Percentiles rank a stretch among this genome's conserved stretches.
Conservation (phyloP, 2,113 vertebrate genomes). For the Urocolius indicus region DNA sequence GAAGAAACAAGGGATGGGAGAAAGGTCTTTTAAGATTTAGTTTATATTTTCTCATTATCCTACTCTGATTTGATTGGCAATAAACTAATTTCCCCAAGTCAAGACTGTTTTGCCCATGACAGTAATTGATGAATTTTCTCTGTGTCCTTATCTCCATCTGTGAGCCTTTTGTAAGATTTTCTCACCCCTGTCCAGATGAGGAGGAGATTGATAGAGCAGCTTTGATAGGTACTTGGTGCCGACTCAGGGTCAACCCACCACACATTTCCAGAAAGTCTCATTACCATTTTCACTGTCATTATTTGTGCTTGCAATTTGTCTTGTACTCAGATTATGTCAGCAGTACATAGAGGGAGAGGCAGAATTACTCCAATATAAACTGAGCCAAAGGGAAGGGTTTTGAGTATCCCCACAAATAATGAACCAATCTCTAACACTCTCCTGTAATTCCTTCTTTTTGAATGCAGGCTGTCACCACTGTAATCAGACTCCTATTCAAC, state of each 20-base stretch:
- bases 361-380: background rate
- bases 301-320: background rate
- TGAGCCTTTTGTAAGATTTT: background rate
- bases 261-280: background rate
- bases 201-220: fast-evolving
- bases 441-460: background rate
- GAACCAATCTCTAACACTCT: background rate
- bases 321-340: background rate
- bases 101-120: fast-evolving
- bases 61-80: background rate
- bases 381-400: background rate
- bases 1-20: background rate
- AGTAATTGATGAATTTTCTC: background rate
- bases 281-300: background rate
- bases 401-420: background rate
- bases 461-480: conserved; percentile 1
- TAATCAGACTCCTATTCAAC: conserved; percentile 57
- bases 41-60: background rate
- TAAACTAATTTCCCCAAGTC: background rate
- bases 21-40: background rate
- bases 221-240: background rate
- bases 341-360: background rate
- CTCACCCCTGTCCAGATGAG: background rate
- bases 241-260: background rate
- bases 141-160: background rate